phyloP scores from a whole-genome alignment of 2,888 invertebrate genomes.

The Bombylius major region DNA sequence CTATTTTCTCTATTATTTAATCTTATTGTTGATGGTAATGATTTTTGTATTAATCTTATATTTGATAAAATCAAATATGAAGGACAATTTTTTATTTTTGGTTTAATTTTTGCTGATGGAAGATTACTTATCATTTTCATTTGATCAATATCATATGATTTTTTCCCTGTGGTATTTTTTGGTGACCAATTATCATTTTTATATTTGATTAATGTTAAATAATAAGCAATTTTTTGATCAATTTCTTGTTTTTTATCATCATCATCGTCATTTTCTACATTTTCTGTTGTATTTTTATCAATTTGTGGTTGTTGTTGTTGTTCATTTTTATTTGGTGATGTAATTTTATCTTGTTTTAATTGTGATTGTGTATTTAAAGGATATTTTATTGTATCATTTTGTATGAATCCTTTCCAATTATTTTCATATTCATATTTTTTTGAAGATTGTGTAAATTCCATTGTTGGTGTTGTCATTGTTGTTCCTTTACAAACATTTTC shows the following conservation, averaged over 20 bases:
- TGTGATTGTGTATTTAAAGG: too few relatives aligned
- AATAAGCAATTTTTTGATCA: too few relatives aligned
- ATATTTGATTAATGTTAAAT: neutral
- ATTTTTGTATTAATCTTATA: neutral
- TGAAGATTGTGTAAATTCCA: neutral
- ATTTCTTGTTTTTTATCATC: neutral
- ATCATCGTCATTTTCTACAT: too few relatives aligned
- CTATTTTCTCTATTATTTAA: neutral
- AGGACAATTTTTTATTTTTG: neutral
- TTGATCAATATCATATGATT: neutral
- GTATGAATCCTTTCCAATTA: neutral
- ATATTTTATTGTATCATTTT: neutral
- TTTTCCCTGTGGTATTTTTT: neutral
- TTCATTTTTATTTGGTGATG: neutral
- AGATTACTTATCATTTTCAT: neutral
- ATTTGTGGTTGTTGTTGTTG: neutral
- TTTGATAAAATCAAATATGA: neutral
- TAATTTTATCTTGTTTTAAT: too few relatives aligned
- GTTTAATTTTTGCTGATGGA: neutral
- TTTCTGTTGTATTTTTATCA: neutral
- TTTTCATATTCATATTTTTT: neutral
- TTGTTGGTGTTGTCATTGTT: neutral
- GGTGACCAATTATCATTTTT: constrained; percentile 2
- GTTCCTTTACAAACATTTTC: neutral
- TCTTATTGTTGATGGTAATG: neutral